Evolutionary conservation across 2,888 invertebrate species (phyloP).

Genomic region (Chymomyza procnemis): DNA sequence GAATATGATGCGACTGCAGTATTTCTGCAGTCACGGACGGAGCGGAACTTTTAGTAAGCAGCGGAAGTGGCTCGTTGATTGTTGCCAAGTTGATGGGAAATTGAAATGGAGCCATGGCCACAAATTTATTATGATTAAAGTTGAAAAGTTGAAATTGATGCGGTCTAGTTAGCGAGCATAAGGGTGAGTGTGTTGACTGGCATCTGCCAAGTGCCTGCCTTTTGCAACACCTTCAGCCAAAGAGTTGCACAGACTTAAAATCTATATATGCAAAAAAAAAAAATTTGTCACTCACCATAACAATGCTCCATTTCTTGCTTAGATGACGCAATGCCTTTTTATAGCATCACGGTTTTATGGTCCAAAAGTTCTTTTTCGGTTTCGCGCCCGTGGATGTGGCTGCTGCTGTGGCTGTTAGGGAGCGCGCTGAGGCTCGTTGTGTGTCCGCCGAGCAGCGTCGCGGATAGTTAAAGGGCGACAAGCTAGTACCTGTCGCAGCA

Average conservation of each 20-base stretch:
- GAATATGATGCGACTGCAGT: slow-evolving; percentile 43
- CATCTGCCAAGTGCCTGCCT: neutral
- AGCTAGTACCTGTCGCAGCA: slow-evolving; percentile 34
- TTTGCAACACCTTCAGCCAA: too few relatives aligned
- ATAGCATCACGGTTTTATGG: slow-evolving; percentile 79
- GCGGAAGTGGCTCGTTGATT: slow-evolving; percentile 68
- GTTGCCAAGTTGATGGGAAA: slow-evolving; percentile 44
- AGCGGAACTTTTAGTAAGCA: slow-evolving; percentile 26
- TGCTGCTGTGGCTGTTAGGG: slow-evolving; percentile 37
- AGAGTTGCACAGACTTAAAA: too few relatives aligned
- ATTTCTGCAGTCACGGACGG: slow-evolving; percentile 7
- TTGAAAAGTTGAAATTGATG: slow-evolving; percentile 72
- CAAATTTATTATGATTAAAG: slow-evolving; percentile 72
- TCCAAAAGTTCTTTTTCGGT: slow-evolving; percentile 78
- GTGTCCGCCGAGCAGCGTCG: slow-evolving; percentile 76
- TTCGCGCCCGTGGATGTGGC: slow-evolving; percentile 72
- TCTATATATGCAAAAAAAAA: too few relatives aligned
- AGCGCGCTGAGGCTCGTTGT: slow-evolving; percentile 74
- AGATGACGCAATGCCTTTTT: slow-evolving; percentile 74
- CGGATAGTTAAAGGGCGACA: slow-evolving; percentile 75
- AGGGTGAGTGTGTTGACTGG: neutral
- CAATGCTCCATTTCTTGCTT: slow-evolving; percentile 76
- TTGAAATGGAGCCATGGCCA: slow-evolving; percentile 32
- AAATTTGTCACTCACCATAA: slow-evolving; percentile 73
- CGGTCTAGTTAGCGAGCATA: slow-evolving; percentile 24